A percentile compares a stretch with the other conserved stretches of the same genome.
phyloP scores from a whole-genome alignment of 2,113 vertebrate genomes.

The Poeciliopsis retropinna region DNA sequence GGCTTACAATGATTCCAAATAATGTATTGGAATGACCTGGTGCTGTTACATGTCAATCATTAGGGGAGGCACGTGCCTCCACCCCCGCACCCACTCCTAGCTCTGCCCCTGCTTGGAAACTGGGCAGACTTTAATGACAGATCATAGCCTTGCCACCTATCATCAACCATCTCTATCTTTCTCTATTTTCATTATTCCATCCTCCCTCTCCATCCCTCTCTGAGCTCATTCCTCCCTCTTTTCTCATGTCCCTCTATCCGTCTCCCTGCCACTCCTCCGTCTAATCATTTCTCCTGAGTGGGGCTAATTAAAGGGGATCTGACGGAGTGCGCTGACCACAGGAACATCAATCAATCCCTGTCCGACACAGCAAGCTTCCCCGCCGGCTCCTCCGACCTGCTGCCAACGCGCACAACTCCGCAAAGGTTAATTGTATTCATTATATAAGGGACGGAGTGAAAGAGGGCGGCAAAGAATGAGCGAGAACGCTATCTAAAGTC shows the following conservation, averaged over 20 bases:
- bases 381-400: slow-evolving; percentile 58
- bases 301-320: slow-evolving; percentile 73
- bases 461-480: slow-evolving; percentile 26
- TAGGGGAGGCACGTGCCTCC: too few relatives aligned
- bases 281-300: slow-evolving; percentile 65
- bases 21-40: too few relatives aligned
- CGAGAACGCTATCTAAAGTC: slow-evolving; percentile 55
- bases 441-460: slow-evolving; percentile 64
- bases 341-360: slow-evolving; percentile 79
- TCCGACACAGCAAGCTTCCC: slow-evolving; percentile 55
- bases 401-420: slow-evolving; percentile 50
- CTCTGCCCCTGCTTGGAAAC: slow-evolving; percentile 14
- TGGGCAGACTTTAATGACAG: slow-evolving; percentile 36
- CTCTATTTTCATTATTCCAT: slow-evolving; percentile 6
- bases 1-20: too few relatives aligned
- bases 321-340: slow-evolving; percentile 68
- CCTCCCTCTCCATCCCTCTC: slow-evolving; percentile 18
- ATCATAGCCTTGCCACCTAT: slow-evolving; percentile 52
- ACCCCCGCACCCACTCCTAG: too few relatives aligned
- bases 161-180: slow-evolving; percentile 16
- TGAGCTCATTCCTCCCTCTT: slow-evolving; percentile 16
- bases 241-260: slow-evolving; percentile 32
- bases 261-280: slow-evolving; percentile 57
- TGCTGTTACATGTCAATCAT: too few relatives aligned
- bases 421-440: slow-evolving; percentile 81